Conservation (phyloP, 1,140 invertebrate species). For the Tetragonula clypearis region DNA sequence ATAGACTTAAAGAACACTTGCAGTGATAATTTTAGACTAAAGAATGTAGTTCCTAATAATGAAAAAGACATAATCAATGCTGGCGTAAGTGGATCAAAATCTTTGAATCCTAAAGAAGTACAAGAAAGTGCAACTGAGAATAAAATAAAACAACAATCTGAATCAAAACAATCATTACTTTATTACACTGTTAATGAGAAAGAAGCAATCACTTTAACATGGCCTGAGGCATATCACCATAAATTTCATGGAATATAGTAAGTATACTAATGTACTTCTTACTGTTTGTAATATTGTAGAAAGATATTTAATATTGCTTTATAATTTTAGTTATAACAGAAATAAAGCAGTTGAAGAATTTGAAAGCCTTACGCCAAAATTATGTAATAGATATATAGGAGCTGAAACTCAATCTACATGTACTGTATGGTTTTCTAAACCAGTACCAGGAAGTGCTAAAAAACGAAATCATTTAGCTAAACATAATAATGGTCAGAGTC, state of each 20-base stretch:
- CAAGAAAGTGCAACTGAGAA: not conserved
- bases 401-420: slow-evolving; percentile 86
- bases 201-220: slow-evolving; percentile 76
- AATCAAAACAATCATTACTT: slow-evolving; percentile 59
- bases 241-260: slow-evolving; percentile 86
- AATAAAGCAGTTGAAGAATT: slow-evolving; percentile 84
- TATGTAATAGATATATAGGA: slow-evolving; percentile 85
- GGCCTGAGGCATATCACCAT: slow-evolving; percentile 83
- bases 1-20: slow-evolving; percentile 4
- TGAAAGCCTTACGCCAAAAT: slow-evolving; percentile 83
- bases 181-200: slow-evolving; percentile 70
- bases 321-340: slow-evolving; percentile 84
- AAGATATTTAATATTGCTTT: slow-evolving; percentile 22
- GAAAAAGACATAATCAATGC: not conserved
- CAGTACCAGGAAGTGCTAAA: slow-evolving; percentile 82
- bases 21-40: slow-evolving; percentile 45
- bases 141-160: slow-evolving; percentile 37
- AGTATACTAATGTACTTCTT: slow-evolving; percentile 72
- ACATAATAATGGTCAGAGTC: slow-evolving; percentile 84
- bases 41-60: slow-evolving; percentile 54
- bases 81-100: not conserved
- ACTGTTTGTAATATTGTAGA: not conserved
- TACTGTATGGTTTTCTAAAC: slow-evolving; percentile 83
- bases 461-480: slow-evolving; percentile 82
- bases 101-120: not conserved